Conservation (phyloP, 2,888 invertebrate species). For the Myathropa florea region DNA sequence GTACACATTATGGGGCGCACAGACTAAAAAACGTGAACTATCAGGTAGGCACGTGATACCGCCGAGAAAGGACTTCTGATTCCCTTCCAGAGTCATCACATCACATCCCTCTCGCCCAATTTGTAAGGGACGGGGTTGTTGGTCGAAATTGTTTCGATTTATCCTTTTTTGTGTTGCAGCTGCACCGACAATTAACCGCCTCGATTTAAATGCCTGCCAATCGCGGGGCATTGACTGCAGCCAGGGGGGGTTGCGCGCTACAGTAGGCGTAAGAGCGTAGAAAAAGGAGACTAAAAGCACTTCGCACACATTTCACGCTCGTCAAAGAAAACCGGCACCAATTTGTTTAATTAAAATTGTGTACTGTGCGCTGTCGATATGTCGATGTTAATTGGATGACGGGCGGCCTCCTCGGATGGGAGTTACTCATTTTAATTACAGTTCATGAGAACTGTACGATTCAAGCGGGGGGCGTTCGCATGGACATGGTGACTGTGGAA, state of each 20-base stretch:
- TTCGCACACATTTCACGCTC: slow-evolving; percentile 39
- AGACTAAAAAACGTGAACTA: slow-evolving; percentile 37
- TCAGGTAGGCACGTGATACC: slow-evolving; percentile 44
- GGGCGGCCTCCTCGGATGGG: neutral
- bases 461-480: neutral
- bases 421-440: neutral
- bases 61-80: slow-evolving; percentile 9
- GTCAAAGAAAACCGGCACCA: slow-evolving; percentile 53
- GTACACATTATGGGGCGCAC: too few relatives aligned
- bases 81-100: neutral
- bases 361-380: slow-evolving; percentile 41
- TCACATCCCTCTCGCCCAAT: neutral
- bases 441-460: neutral
- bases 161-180: neutral
- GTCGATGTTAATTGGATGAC: slow-evolving; percentile 55
- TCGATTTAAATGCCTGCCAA: slow-evolving; percentile 59
- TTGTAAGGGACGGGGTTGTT: neutral
- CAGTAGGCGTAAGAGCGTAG: neutral
- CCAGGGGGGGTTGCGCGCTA: neutral
- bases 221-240: slow-evolving; percentile 30
- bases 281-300: slow-evolving; percentile 10
- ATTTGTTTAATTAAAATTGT: slow-evolving; percentile 68
- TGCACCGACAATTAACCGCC: slow-evolving; percentile 48
- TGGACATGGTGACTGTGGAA: neutral
- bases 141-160: slow-evolving; percentile 20